Evolutionary conservation across 2,797 vertebrate genomes (phyloP), one percentile per base, ranked within the genome.

Genomic region (Acomys russatus): DNA sequence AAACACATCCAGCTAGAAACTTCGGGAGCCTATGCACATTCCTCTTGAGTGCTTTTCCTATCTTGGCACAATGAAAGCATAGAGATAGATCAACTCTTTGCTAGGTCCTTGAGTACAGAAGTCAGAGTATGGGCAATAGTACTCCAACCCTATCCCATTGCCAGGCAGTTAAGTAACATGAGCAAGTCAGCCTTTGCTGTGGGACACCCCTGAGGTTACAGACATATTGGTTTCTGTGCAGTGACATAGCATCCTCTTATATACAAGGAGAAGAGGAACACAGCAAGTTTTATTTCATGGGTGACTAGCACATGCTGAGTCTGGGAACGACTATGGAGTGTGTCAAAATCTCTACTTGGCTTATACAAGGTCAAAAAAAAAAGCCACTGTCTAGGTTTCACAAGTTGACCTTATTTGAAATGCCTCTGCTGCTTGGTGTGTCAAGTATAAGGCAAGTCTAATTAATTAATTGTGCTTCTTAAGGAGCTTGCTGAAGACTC

Each of bases 391-490:
- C 82, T 56, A 28, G 35, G 20, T 23, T 59, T 20, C 70, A 54
- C 1, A 17, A 44, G 35, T 20, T 92, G 88, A 20, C 14, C 23
- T 61, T 44, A 7, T 14, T 68, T 25, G 76, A 79, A 91, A 94
- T 30, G 28, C 7, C 44, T 95, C 86, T 66, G 28, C 63, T 38
- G 4, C 3, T 25, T 35, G 28, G 22, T 49, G 23, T 64, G 51
- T 38, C 82, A 38, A 85, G 35, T 23, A 68, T 12, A 71, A n/a
- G 10, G 49, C 66, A 92, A 90, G 4, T 22, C 22, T 91, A 95
- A 51, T n/a, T 59, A 84, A 76, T n/a, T 92, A 14, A 35, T n/a
- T 64, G 25, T 68, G 4, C 78, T 92, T 80, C 92, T 95, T 89
- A 59, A 90, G 51, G 66, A 88, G 78, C n/a, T 84, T 71, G 38